Percentiles rank a stretch among this genome's conserved stretches.
Conservation (phyloP, 2,888 invertebrate genomes). For the Muscina levida region DNA sequence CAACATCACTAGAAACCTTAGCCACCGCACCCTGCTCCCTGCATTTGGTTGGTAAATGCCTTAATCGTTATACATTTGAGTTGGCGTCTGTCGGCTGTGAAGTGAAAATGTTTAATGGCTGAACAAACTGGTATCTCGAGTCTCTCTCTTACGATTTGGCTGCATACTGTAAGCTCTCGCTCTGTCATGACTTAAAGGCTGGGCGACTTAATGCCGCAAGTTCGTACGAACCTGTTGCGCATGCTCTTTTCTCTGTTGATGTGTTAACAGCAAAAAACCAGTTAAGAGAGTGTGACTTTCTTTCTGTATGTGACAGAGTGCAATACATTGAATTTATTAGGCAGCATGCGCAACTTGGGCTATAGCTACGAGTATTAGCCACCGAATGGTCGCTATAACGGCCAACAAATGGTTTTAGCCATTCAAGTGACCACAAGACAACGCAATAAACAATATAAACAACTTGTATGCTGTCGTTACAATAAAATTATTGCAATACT, state of each 20-base stretch:
- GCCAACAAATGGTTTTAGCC: too few relatives aligned
- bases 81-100: not conserved
- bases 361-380: too few relatives aligned
- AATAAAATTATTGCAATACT: too few relatives aligned
- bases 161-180: not conserved
- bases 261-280: slow-evolving; percentile 25
- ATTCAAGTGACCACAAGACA: too few relatives aligned
- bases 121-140: not conserved
- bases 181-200: not conserved
- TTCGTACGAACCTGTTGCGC: too few relatives aligned
- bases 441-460: too few relatives aligned
- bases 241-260: not conserved
- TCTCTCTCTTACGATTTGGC: not conserved
- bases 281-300: slow-evolving; percentile 47
- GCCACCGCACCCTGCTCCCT: too few relatives aligned
- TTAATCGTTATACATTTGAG: not conserved
- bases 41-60: too few relatives aligned
- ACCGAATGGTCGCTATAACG: too few relatives aligned
- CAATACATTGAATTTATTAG: slow-evolving; percentile 1
- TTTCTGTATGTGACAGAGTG: slow-evolving; percentile 2
- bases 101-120: not conserved
- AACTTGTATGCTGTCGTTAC: too few relatives aligned
- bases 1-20: too few relatives aligned
- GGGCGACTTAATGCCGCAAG: not conserved
- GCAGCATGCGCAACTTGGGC: not conserved